Conservation (phyloP, 2,113 vertebrate genomes). For the Psittacara wagleri region DNA sequence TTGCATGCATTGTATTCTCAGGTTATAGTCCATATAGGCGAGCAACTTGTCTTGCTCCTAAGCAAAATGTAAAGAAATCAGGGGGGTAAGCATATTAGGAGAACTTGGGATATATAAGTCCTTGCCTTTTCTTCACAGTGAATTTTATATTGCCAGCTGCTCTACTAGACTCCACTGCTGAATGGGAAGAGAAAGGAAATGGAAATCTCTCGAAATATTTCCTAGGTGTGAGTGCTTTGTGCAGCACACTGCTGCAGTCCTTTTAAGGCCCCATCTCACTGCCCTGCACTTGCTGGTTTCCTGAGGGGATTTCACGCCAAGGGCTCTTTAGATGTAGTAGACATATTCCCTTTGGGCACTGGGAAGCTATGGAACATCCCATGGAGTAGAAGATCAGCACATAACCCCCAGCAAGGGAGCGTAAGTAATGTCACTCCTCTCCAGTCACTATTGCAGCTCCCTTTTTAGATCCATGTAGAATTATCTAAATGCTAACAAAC, state of each 20-base stretch:
- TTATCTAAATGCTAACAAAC: background rate
- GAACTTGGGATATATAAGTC: background rate
- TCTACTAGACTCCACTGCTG: background rate
- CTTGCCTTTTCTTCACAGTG: background rate
- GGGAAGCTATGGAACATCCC: background rate
- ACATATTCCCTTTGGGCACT: accelerated
- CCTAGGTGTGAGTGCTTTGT: background rate
- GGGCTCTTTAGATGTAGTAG: too few species aligned
- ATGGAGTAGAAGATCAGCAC: accelerated
- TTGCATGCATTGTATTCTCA: background rate
- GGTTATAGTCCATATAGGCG: background rate
- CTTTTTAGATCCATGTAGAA: background rate
- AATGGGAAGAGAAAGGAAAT: background rate
- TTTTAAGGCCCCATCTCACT: background rate
- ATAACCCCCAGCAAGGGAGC: accelerated
- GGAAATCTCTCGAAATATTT: accelerated
- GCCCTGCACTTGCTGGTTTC: background rate
- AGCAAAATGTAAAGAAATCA: background rate
- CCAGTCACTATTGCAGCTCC: background rate
- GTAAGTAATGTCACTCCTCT: accelerated
- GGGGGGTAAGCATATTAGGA: too few species aligned
- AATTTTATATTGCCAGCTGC: background rate
- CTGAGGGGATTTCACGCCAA: background rate
- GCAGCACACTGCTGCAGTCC: background rate
- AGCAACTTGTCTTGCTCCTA: background rate